Base-by-base conservation (phyloP, 2,888 invertebrate genomes). In the Oegoconia quadripuncta region DNA sequence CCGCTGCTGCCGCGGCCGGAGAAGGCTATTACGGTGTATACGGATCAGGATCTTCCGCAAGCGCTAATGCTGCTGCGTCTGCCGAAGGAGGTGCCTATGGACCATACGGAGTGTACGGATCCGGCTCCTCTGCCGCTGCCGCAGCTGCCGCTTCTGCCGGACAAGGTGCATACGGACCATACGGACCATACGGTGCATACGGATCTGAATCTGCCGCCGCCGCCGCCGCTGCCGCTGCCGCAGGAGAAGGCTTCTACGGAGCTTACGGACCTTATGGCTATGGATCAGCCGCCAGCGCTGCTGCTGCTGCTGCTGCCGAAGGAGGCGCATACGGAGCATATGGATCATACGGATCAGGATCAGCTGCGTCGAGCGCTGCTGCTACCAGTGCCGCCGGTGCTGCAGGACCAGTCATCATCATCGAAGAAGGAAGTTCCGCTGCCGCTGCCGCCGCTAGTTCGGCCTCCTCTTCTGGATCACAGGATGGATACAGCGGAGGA, bases 221-320 rank as follows among this genome's bases (percentile, higher is more conserved):
- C 6, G 36, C 42, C 9, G 35, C 42, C 20, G 44, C 46, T 2
- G 39, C 45, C 8, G 41, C 43, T 13, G 32, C 46, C 7, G 43
- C 41, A 33, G 30, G 31, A 15, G 44, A 37, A 36, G 30, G 37
- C 5, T 44, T 29, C 17, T 27, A 22, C 22, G 22, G 22, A 8
- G 15, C 9, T 9, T 14, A 15, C 1, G 3, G 4, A 9, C 14
- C 40, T 20, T 29, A 31, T 22, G 30, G 39, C 14, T 39, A 37
- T 34, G 14, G 27, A 13, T 2, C 28, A 15, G 25, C 27, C 9
- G 7, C 33, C 28, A 13, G 33, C 17, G 27, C 38, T 13, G 20
- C 33, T n/a, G 36, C 36, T 36, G 22, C 36, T 11, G 38, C 33
- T 9, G 38, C 27, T 5, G 16, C 25, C 7, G 15, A 11, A 5